phyloP scores from a whole-genome alignment of 2,113 vertebrate species.

The Eulacestoma nigropectus region DNA sequence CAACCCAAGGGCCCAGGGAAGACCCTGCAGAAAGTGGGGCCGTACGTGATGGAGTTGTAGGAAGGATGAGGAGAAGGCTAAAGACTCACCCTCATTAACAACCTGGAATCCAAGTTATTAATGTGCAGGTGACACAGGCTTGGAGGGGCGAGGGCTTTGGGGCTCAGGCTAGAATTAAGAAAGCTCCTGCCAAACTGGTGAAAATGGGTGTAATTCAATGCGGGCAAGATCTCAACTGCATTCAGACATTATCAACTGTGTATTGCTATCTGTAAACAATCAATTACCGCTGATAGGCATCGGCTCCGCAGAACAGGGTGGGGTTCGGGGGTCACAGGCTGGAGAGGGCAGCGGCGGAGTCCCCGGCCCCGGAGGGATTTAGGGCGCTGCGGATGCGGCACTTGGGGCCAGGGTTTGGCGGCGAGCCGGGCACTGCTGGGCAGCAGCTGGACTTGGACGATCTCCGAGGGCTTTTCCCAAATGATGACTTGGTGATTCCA shows the following conservation, averaged over 20 bases:
- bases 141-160: background rate
- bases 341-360: too few relatives aligned
- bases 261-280: background rate
- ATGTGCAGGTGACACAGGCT: background rate
- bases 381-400: background rate
- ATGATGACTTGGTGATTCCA: background rate
- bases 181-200: background rate
- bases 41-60: fast-evolving
- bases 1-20: background rate
- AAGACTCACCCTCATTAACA: background rate
- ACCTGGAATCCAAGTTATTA: background rate
- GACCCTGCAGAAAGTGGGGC: background rate
- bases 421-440: background rate
- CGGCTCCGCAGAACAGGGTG: background rate
- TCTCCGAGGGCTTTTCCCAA: background rate
- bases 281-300: background rate
- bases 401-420: background rate
- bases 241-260: background rate
- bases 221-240: background rate
- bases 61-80: background rate
- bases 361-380: background rate
- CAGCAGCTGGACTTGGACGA: background rate
- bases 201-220: background rate
- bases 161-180: too few relatives aligned
- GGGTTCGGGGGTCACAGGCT: background rate